phyloP scores from a whole-genome alignment of 1,140 invertebrate genomes.

The Antheraea pernyi region DNA sequence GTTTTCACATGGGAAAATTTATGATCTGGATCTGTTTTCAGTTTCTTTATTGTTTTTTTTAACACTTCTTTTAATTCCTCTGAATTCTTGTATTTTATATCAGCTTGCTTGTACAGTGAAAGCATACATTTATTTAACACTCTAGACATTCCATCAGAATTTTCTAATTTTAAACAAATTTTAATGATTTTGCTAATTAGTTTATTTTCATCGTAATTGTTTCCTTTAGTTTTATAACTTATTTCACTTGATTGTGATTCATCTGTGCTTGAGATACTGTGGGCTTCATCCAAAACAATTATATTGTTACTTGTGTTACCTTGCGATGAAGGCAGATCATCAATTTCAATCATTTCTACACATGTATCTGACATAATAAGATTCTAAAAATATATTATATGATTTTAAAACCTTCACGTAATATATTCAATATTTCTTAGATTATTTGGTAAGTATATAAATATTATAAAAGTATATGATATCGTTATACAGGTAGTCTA shows the following conservation, averaged over 20 bases:
- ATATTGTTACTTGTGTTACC: background rate
- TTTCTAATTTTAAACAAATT: conserved; percentile 36
- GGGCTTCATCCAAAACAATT: background rate
- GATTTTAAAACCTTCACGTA: too few species aligned
- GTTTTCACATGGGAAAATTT: conserved; percentile 44
- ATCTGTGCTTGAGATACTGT: background rate
- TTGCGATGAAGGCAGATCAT: background rate
- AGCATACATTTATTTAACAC: conserved; percentile 39
- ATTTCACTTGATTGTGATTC: background rate
- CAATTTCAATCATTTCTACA: background rate
- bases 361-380: background rate
- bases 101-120: conserved; percentile 28
- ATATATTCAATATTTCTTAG: too few species aligned
- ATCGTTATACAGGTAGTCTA: too few species aligned
- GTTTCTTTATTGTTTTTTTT: conserved; percentile 20
- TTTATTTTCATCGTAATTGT: background rate
- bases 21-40: conserved; percentile 36
- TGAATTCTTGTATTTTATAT: conserved; percentile 32
- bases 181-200: conserved; percentile 32
- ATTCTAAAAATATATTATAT: background rate
- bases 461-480: too few species aligned
- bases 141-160: conserved; percentile 39
- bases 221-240: background rate
- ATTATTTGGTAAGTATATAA: background rate
- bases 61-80: conserved; percentile 32